Evolutionary conservation across 2,888 invertebrate species (phyloP).

Genomic region (Dysmachus trigonus): DNA sequence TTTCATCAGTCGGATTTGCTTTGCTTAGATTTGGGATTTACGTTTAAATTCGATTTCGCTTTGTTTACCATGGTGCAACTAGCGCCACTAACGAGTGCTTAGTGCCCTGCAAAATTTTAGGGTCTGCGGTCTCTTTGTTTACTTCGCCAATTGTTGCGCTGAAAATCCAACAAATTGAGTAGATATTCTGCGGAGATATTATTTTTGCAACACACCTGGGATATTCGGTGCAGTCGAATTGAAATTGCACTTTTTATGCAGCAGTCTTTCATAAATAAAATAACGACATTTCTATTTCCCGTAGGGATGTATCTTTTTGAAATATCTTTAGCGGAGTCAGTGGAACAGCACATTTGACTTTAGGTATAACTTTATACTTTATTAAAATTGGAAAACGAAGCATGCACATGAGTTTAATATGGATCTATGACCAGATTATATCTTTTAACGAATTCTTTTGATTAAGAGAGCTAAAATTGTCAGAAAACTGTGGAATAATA

Average conservation of each 20-base stretch:
- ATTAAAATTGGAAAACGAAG: not conserved
- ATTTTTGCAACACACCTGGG: not conserved
- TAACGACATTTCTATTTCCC: not conserved
- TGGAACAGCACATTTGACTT: not conserved
- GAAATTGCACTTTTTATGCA: not conserved
- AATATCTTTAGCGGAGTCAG: not conserved
- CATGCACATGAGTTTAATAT: not conserved
- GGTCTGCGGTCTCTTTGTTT: not conserved
- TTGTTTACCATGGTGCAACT: not conserved
- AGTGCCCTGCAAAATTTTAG: not conserved
- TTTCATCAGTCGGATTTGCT: not conserved
- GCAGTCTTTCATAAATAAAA: not conserved
- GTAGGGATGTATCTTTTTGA: not conserved
- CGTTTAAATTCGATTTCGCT: not conserved
- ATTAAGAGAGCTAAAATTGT: not conserved
- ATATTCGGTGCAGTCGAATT: not conserved
- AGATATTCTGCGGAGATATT: not conserved
- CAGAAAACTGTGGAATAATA: not conserved
- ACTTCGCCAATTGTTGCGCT: not conserved
- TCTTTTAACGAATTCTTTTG: not conserved
- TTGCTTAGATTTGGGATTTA: not conserved
- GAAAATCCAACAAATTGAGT: not conserved
- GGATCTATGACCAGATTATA: not conserved
- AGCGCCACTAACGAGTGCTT: not conserved
- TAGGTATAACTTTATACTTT: not conserved